These are phyloP conservation scores for Scaptomyza parva DNA, from an alignment of 2,888 invertebrate genomes.

Conservation along the genomic window DNA sequence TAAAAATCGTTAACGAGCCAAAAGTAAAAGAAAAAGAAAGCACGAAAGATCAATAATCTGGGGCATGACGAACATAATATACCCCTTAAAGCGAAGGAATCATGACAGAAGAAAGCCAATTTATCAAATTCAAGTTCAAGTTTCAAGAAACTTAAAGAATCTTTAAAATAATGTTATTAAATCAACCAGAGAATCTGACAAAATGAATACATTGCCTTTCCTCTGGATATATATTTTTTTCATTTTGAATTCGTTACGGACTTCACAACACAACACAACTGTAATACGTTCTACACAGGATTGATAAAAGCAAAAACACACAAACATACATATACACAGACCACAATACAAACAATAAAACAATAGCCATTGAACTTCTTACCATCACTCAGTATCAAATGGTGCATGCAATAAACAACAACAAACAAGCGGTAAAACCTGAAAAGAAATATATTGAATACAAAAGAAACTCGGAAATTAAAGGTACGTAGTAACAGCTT, in stretches of 20 bases:
- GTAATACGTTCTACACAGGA: background rate
- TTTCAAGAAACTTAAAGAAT: no score
- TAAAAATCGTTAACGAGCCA: conserved; percentile 54
- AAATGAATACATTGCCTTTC: no score
- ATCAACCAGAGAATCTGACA: no score
- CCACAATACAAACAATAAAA: conserved; percentile 56
- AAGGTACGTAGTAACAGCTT: no score
- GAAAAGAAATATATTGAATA: conserved; percentile 1
- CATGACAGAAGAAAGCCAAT: no score
- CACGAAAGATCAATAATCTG: background rate
- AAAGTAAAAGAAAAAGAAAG: conserved; percentile 4
- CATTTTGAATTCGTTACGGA: no score
- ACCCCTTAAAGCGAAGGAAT: background rate
- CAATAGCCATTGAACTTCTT: conserved; percentile 19
- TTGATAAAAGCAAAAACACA: no score
- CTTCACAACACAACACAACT: background rate
- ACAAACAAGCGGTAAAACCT: conserved; percentile 40
- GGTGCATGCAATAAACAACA: conserved; percentile 57
- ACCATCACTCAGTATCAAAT: conserved; percentile 26
- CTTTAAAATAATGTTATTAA: no score
- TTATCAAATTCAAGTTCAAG: no score
- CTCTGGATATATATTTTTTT: background rate
- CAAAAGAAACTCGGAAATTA: no score
- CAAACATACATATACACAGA: no score
- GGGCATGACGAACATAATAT: background rate